Conservation (phyloP, 2,888 invertebrate species). For the Nezara viridula region DNA sequence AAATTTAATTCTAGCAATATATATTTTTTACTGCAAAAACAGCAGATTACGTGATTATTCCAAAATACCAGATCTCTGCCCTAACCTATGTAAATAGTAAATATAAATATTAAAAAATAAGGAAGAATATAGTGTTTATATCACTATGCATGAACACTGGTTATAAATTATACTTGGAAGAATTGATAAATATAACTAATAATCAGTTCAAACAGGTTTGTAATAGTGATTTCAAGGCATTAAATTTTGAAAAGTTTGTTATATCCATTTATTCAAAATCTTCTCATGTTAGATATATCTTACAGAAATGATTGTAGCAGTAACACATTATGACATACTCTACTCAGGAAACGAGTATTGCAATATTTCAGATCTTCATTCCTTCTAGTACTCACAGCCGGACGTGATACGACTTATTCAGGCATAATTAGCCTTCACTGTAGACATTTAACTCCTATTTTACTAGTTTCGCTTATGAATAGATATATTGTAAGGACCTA, state of each 20-base stretch:
- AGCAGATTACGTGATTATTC: too few species aligned
- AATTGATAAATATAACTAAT: neutral
- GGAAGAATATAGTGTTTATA: too few species aligned
- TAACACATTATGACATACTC: neutral
- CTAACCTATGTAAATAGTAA: too few species aligned
- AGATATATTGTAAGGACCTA: conserved; percentile 21
- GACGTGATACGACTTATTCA: neutral
- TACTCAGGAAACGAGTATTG: neutral
- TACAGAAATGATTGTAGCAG: neutral
- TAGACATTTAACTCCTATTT: neutral
- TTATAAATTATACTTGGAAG: neutral
- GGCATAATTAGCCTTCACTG: neutral
- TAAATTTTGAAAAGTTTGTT: neutral
- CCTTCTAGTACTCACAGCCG: neutral
- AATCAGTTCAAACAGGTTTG: neutral
- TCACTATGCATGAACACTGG: too few species aligned
- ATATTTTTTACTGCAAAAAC: too few species aligned
- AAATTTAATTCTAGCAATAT: too few species aligned
- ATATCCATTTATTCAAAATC: conserved; percentile 5
- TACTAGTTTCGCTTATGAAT: neutral
- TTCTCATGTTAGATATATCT: neutral
- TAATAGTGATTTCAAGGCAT: neutral
- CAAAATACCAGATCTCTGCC: too few species aligned
- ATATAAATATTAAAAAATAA: too few species aligned
- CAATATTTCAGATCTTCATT: conserved; percentile 16